Conservation (phyloP, 2,113 vertebrate species). For the Myotis lucifugus region DNA sequence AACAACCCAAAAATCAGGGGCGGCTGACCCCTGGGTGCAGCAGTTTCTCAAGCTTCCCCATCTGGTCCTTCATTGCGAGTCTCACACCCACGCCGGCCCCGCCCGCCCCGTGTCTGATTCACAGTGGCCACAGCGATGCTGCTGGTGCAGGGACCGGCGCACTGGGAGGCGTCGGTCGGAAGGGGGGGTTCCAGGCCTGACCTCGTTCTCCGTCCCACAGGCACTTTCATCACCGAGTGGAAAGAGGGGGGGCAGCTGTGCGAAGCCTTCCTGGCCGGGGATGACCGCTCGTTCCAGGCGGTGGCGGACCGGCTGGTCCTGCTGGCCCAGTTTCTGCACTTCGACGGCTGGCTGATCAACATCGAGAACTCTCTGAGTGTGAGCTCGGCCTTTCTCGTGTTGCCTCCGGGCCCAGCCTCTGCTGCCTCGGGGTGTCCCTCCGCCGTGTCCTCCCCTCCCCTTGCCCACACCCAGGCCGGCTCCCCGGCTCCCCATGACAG, state of each 20-base stretch:
- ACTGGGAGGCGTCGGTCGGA: fast-evolving
- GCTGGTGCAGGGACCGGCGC: background rate
- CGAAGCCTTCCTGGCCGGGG: constrained; percentile 89
- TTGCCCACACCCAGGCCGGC: fast-evolving
- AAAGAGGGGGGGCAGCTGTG: constrained; percentile 85
- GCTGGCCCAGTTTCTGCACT: constrained; percentile 88
- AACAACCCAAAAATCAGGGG: background rate
- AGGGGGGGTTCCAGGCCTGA: fast-evolving
- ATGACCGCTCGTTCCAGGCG: constrained; percentile 81
- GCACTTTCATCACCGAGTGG: constrained; percentile 98
- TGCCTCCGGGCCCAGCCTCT: fast-evolving
- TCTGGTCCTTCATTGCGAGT: fast-evolving
- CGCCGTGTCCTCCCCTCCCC: fast-evolving
- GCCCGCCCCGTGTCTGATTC: fast-evolving
- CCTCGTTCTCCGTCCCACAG: constrained; percentile 78
- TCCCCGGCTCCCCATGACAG: fast-evolving
- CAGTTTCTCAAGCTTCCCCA: background rate
- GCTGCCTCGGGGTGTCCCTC: fast-evolving
- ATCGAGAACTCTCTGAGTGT: constrained; percentile 94
- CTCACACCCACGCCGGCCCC: fast-evolving
- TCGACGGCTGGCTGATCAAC: constrained; percentile 97
- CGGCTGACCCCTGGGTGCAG: too few species aligned
- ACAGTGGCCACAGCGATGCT: fast-evolving
- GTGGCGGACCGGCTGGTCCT: constrained; percentile 91
- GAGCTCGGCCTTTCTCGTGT: constrained; percentile 53